Percentiles rank a stretch among this genome's conserved stretches.
Conservation (phyloP, 2,888 invertebrate species). For the Desoria tigrina region DNA sequence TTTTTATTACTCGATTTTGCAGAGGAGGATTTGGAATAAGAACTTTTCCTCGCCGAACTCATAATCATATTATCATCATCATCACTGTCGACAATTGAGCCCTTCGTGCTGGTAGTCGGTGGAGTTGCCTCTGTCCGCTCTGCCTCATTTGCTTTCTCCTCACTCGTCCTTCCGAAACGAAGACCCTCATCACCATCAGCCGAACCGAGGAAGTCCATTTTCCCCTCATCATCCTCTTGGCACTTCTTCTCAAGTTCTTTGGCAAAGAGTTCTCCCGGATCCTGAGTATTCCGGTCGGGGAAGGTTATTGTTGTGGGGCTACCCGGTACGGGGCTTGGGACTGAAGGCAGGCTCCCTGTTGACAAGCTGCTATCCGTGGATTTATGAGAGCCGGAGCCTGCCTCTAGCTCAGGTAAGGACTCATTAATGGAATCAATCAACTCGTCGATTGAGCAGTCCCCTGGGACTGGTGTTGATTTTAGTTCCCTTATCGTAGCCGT, state of each 20-base stretch:
- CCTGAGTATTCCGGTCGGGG: not conserved
- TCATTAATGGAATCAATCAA: conserved; percentile 48
- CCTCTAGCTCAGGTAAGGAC: conserved; percentile 43
- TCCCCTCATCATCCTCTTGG: conserved; percentile 7
- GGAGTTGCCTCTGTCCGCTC: conserved; percentile 15
- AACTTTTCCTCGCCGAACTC: conserved; percentile 9
- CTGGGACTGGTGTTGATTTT: not conserved
- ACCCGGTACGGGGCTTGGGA: conserved; percentile 37
- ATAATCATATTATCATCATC: not conserved
- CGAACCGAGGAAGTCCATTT: conserved; percentile 20
- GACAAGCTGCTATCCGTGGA: conserved; percentile 35
- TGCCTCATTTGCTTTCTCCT: not conserved
- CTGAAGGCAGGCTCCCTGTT: conserved; percentile 25
- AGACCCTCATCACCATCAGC: conserved; percentile 15
- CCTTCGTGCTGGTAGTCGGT: conserved; percentile 11
- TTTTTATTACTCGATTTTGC: not conserved
- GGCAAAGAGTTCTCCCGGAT: not conserved
- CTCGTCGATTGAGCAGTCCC: conserved; percentile 40
- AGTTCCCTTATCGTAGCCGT: conserved; percentile 9
- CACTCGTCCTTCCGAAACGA: conserved; percentile 1
- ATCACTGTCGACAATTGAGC: conserved; percentile 1
- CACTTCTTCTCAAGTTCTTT: conserved; percentile 29
- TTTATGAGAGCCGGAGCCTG: conserved; percentile 25
- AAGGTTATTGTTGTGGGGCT: conserved; percentile 32
- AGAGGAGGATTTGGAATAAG: not conserved